phyloP scores from a whole-genome alignment of 2,113 vertebrate genomes.

The Acrocephalus kingi region DNA sequence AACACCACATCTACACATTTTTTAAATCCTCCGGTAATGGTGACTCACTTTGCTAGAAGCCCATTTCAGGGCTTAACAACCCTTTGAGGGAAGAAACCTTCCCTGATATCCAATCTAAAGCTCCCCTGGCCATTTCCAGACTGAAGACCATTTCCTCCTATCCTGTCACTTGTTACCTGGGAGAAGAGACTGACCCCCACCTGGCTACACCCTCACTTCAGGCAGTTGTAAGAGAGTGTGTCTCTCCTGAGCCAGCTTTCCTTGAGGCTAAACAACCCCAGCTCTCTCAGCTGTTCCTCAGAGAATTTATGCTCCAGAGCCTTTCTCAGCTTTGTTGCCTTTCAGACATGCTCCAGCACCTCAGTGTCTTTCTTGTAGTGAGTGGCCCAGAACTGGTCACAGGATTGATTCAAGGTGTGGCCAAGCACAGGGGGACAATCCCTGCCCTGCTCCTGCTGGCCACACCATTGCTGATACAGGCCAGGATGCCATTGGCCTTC shows the following conservation, averaged over 20 bases:
- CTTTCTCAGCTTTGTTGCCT: neutral
- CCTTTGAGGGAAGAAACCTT: neutral
- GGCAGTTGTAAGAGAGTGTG: neutral
- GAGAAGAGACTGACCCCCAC: neutral
- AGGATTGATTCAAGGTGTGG: no score
- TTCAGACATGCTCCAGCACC: neutral
- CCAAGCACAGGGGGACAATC: rapidly evolving
- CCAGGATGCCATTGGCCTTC: neutral
- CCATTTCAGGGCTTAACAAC: neutral
- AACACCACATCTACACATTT: neutral
- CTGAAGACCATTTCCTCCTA: neutral
- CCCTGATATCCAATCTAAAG: neutral
- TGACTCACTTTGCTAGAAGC: neutral
- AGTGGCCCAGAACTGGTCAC: neutral
- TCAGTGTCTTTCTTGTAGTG: neutral
- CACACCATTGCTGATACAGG: neutral
- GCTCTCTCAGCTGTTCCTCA: neutral
- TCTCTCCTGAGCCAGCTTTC: neutral
- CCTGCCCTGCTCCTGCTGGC: neutral
- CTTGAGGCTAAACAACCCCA: neutral
- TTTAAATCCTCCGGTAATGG: neutral
- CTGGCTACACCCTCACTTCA: neutral
- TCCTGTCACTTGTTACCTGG: neutral
- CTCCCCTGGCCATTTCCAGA: neutral
- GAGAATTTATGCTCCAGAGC: neutral